Evolutionary conservation across 1,140 invertebrate species (phyloP).

Genomic region (Vanessa tameamea): DNA sequence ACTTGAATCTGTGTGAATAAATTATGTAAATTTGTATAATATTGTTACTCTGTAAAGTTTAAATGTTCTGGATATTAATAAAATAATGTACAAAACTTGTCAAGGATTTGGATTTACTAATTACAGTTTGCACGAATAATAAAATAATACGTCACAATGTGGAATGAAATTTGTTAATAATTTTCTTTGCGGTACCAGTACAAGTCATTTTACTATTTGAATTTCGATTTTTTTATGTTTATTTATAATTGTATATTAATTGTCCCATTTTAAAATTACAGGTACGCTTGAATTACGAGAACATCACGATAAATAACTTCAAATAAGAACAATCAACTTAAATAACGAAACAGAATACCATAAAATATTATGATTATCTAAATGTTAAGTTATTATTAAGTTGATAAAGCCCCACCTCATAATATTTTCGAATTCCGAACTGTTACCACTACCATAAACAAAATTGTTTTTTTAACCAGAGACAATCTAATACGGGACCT

Average conservation of each 20-base stretch:
- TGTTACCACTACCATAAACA: conserved; percentile 37
- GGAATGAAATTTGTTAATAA: conserved; percentile 18
- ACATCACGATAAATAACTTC: conserved; percentile 51
- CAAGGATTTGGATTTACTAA: conserved; percentile 13
- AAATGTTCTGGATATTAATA: conserved; percentile 9
- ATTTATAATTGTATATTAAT: conserved; percentile 2
- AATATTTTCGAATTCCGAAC: conserved; percentile 32
- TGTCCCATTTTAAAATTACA: conserved; percentile 51
- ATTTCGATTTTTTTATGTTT: neutral
- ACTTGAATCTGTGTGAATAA: conserved; percentile 9
- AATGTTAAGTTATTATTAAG: conserved; percentile 63
- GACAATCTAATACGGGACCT: conserved; percentile 18
- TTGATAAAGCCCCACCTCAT: conserved; percentile 60
- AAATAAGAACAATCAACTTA: conserved; percentile 55
- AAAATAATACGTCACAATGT: conserved; percentile 5
- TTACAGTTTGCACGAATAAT: conserved; percentile 19
- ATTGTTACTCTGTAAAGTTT: neutral
- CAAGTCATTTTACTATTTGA: neutral
- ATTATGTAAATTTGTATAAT: neutral
- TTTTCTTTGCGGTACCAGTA: conserved; percentile 18
- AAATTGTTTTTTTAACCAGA: conserved; percentile 10
- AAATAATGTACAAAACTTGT: neutral
- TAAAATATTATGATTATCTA: conserved; percentile 57
- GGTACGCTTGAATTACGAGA: conserved; percentile 68
- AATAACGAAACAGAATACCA: conserved; percentile 49